Evolutionary conservation across 2,113 vertebrate species (phyloP).

Genomic region (Paralichthys olivaceus): DNA sequence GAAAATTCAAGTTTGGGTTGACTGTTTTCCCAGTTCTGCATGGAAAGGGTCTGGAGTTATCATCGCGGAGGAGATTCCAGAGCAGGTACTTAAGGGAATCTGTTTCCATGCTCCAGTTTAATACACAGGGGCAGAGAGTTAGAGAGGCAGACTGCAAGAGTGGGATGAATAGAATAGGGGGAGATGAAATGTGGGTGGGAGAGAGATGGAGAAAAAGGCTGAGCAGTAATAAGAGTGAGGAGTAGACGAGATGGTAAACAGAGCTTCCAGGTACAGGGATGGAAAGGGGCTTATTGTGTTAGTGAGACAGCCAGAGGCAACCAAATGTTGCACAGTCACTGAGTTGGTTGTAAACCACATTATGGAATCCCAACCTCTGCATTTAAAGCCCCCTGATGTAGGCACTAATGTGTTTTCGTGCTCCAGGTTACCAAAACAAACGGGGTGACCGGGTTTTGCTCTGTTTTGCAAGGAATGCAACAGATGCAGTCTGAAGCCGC

Average conservation of each 20-base stretch:
- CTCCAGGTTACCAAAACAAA: constrained; percentile 76
- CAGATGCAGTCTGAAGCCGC: constrained; percentile 71
- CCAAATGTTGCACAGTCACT: constrained; percentile 62
- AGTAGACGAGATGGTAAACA: constrained; percentile 61
- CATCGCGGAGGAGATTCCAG: constrained; percentile 62
- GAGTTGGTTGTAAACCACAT: constrained; percentile 69
- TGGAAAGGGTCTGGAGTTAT: constrained; percentile 74
- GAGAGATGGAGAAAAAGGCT: constrained; percentile 28
- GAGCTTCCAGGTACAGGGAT: constrained; percentile 45
- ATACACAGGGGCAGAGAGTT: constrained; percentile 44
- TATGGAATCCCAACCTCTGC: constrained; percentile 49
- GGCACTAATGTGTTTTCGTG: constrained; percentile 59
- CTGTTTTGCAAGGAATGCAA: constrained; percentile 70
- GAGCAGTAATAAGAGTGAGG: constrained; percentile 32
- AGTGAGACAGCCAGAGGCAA: constrained; percentile 48
- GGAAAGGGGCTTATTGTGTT: constrained; percentile 49
- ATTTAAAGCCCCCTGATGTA: constrained; percentile 56
- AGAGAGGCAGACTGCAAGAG: constrained; percentile 37
- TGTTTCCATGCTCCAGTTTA: constrained; percentile 66
- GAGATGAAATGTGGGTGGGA: constrained; percentile 37
- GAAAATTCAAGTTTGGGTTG: constrained; percentile 45
- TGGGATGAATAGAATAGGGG: constrained; percentile 63
- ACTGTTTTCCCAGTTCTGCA: constrained; percentile 60
- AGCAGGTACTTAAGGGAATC: constrained; percentile 70
- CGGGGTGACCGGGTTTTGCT: constrained; percentile 59